phyloP scores from a whole-genome alignment of 1,140 invertebrate species.

The Drosophila tropicalis region DNA sequence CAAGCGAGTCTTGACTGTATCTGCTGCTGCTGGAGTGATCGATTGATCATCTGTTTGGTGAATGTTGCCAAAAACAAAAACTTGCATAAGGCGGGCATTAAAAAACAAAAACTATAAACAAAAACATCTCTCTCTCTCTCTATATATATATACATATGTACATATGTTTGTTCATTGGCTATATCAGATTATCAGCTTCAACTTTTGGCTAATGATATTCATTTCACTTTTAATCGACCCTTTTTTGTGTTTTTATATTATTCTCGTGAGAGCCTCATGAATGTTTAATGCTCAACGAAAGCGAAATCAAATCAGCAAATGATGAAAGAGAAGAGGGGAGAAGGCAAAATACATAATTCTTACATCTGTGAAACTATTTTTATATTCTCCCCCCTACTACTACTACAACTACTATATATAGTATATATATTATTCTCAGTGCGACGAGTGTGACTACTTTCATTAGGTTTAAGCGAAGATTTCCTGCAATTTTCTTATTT shows the following conservation, averaged over 20 bases:
- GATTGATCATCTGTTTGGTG: not conserved
- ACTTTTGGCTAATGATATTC: too few species aligned
- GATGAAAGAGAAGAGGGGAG: too few species aligned
- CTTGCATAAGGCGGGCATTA: not conserved
- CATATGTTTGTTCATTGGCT: not conserved
- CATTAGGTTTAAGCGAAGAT: slow-evolving; percentile 68
- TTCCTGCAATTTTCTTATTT: slow-evolving; percentile 76
- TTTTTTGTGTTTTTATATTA: too few species aligned
- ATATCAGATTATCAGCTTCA: too few species aligned
- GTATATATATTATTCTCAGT: not conserved
- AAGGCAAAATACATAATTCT: too few species aligned
- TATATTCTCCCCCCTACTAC: not conserved
- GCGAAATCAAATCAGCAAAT: too few species aligned
- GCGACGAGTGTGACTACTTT: slow-evolving; percentile 23
- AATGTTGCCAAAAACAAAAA: not conserved
- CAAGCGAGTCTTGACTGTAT: not conserved
- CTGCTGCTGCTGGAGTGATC: not conserved
- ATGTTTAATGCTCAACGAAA: too few species aligned
- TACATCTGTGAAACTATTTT: not conserved
- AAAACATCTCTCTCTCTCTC: not conserved
- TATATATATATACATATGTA: not conserved
- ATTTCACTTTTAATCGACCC: too few species aligned
- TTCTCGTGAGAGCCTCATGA: too few species aligned
- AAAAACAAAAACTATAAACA: not conserved
- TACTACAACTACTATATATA: too few species aligned